Conservation (phyloP, 2,113 vertebrate species). For the Stegostoma tigrinum region DNA sequence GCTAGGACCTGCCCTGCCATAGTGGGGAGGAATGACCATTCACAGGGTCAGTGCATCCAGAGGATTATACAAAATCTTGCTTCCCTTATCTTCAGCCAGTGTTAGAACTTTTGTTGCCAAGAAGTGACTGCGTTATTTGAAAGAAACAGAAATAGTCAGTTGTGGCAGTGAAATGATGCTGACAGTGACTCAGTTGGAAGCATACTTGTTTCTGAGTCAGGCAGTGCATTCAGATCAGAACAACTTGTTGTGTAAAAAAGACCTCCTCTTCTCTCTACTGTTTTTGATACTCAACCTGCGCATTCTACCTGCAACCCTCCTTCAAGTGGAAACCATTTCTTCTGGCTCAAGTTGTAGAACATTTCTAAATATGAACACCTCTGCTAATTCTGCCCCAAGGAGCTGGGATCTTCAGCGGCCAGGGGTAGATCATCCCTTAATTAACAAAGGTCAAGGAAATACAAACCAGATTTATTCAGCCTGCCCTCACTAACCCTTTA, state of each 20-base stretch:
- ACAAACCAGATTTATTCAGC: neutral
- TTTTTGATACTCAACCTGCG: neutral
- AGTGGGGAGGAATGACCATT: neutral
- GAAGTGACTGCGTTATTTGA: neutral
- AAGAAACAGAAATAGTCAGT: neutral
- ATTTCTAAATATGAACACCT: neutral
- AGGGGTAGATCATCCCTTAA: neutral
- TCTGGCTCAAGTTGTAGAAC: neutral
- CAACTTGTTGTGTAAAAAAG: neutral
- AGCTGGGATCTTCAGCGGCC: neutral
- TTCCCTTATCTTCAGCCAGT: neutral
- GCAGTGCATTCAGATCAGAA: neutral
- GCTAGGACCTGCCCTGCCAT: neutral
- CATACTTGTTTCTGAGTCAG: neutral
- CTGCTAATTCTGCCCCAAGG: neutral
- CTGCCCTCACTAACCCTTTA: neutral
- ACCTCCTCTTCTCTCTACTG: neutral
- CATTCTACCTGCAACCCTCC: neutral
- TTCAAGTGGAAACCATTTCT: neutral
- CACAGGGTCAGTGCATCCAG: neutral
- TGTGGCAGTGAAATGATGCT: neutral
- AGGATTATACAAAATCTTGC: neutral
- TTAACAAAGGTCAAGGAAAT: neutral
- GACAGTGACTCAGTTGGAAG: neutral
- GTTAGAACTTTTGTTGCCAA: neutral